Percentiles rank a stretch among this genome's conserved stretches.
phyloP scores from a whole-genome alignment of 2,797 vertebrate species.

The Melanitta fusca region DNA sequence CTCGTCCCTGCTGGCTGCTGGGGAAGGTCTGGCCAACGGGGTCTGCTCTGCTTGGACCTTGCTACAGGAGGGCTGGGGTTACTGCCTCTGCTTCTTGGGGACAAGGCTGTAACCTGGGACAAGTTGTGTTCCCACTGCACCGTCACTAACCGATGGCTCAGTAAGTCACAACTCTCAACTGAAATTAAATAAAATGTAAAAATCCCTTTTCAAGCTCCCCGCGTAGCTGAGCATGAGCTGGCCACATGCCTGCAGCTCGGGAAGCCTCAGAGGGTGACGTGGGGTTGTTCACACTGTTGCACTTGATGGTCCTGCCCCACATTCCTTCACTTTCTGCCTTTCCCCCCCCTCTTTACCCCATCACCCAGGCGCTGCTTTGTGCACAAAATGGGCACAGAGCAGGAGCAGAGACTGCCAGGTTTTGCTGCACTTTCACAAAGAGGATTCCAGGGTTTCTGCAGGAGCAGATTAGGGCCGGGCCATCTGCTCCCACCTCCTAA shows the following conservation, averaged over 20 bases:
- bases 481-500: background rate
- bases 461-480: background rate
- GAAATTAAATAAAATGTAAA: background rate
- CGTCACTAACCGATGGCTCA: background rate
- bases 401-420: background rate
- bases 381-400: background rate
- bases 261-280: background rate
- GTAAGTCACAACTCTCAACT: background rate
- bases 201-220: background rate
- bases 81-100: accelerated
- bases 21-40: background rate
- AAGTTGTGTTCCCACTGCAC: background rate
- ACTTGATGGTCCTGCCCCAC: background rate
- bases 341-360: background rate
- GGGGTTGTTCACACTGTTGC: background rate
- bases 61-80: too few species aligned
- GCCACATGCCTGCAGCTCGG: background rate
- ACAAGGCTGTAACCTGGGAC: background rate
- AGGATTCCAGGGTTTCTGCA: background rate
- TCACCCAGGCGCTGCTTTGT: background rate
- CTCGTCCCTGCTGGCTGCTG: background rate
- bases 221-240: background rate
- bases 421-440: background rate
- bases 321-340: background rate
- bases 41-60: too few species aligned